These are phyloP conservation scores for Luehdorfia chinensis DNA, from an alignment of 1,140 invertebrate species.

Conservation along the genomic window DNA sequence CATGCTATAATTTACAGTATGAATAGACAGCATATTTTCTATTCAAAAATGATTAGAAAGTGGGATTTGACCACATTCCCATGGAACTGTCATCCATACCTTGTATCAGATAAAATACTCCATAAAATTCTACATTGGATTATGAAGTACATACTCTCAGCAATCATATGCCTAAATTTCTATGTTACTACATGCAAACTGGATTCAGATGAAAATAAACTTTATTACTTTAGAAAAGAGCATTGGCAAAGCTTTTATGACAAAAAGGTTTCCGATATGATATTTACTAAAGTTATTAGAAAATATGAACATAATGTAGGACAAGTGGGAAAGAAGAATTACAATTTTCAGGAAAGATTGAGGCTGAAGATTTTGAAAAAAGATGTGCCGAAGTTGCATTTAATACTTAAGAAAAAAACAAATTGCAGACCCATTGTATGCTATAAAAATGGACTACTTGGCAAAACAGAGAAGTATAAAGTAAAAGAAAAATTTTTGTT, in stretches of 20 bases:
- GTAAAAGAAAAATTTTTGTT: constrained; percentile 52
- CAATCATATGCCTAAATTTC: constrained; percentile 64
- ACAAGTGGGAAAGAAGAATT: constrained; percentile 39
- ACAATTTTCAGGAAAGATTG: constrained; percentile 29
- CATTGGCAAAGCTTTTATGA: constrained; percentile 71
- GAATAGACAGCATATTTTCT: constrained; percentile 54
- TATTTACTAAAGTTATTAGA: constrained; percentile 38
- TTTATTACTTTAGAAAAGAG: constrained; percentile 67
- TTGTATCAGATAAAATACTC: constrained; percentile 32
- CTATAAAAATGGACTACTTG: constrained; percentile 54
- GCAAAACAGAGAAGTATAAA: constrained; percentile 43
- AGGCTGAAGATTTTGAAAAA: constrained; percentile 44
- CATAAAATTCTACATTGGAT: constrained; percentile 50
- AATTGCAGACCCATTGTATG: constrained; percentile 62
- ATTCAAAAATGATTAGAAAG: constrained; percentile 35
- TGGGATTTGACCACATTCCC: constrained; percentile 50
- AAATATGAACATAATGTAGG: constrained; percentile 42
- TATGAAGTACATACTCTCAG: constrained; percentile 50
- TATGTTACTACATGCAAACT: constrained; percentile 69
- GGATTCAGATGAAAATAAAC: constrained; percentile 64
- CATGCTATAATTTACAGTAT: constrained; percentile 54
- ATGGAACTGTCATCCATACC: constrained; percentile 33
- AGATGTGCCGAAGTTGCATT: constrained; percentile 61
- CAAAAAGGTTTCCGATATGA: constrained; percentile 49
- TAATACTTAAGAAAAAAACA: constrained; percentile 63